Evolutionary conservation across 2,113 vertebrate genomes (phyloP).

Genomic region (Okapia johnstoni): DNA sequence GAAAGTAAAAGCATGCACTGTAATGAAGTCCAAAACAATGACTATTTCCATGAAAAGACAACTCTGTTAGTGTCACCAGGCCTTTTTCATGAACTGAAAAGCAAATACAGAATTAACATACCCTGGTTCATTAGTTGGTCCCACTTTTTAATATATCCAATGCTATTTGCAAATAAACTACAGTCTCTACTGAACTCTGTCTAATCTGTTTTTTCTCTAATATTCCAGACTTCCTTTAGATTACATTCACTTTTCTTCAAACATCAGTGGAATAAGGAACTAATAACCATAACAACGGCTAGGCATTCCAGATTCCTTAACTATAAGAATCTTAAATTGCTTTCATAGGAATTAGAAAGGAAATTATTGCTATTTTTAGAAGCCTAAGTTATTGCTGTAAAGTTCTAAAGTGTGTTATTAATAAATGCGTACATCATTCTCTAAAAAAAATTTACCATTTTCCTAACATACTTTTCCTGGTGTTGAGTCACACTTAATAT

Average conservation of each 20-base stretch:
- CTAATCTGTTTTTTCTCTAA: not conserved
- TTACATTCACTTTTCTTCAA: not conserved
- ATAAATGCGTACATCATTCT: not conserved
- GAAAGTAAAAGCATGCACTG: conserved; percentile 10
- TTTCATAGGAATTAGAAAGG: not conserved
- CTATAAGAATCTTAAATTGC: not conserved
- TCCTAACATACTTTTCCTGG: not conserved
- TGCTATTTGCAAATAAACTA: not conserved
- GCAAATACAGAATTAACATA: not conserved
- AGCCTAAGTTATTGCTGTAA: not conserved
- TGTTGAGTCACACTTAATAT: not conserved
- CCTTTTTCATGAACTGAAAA: not conserved
- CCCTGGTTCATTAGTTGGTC: not conserved
- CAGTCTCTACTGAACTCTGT: not conserved
- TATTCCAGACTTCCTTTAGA: not conserved
- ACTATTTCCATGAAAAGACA: not conserved
- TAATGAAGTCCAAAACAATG: not conserved
- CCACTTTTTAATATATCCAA: not conserved
- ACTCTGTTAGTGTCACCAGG: not conserved
- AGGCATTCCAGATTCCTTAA: not conserved
- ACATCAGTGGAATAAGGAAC: not conserved
- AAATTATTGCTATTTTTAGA: not conserved
- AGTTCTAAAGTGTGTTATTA: not conserved
- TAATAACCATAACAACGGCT: not conserved
- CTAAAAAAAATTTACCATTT: not conserved